Conservation (phyloP, 1,140 invertebrate genomes). For the Nomia melanderi region DNA sequence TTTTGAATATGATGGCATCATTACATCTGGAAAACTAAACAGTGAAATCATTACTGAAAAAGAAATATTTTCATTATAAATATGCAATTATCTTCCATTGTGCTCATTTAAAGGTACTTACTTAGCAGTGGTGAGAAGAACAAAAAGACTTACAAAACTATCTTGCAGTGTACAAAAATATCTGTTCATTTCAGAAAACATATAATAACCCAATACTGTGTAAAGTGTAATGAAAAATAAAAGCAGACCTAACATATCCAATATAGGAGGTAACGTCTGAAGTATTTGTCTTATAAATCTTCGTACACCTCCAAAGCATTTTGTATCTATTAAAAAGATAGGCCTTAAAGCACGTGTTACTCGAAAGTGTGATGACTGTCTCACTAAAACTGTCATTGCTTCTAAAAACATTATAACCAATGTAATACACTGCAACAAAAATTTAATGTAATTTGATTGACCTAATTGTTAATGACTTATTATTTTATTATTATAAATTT, state of each 20-base stretch:
- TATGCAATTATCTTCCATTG: neutral
- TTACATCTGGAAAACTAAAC: slow-evolving; percentile 94
- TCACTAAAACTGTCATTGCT: slow-evolving; percentile 89
- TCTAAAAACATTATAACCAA: slow-evolving; percentile 93
- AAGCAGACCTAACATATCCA: slow-evolving; percentile 93
- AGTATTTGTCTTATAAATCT: slow-evolving; percentile 89
- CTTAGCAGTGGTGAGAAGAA: slow-evolving; percentile 95
- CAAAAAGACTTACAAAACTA: slow-evolving; percentile 94
- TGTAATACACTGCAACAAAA: slow-evolving; percentile 85
- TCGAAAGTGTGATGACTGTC: slow-evolving; percentile 93
- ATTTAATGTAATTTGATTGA: slow-evolving; percentile 26
- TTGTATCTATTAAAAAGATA: slow-evolving; percentile 93
- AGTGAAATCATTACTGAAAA: neutral
- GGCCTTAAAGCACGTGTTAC: slow-evolving; percentile 93
- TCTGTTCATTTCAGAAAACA: slow-evolving; percentile 89
- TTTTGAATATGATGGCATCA: slow-evolving; percentile 94
- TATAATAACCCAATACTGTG: slow-evolving; percentile 90
- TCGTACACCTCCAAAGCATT: slow-evolving; percentile 89
- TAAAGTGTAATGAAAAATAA: slow-evolving; percentile 94
- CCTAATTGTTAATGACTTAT: neutral
- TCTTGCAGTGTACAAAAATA: slow-evolving; percentile 90
- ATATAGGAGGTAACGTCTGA: slow-evolving; percentile 92
- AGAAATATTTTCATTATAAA: slow-evolving; percentile 9
- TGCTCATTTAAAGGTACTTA: slow-evolving; percentile 80
- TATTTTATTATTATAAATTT: slow-evolving; percentile 24